A percentile compares a stretch with the other conserved stretches of the same genome.
These are phyloP conservation scores for Cerastis leucographa DNA, from an alignment of 2,888 invertebrate species.

Conservation along the genomic window DNA sequence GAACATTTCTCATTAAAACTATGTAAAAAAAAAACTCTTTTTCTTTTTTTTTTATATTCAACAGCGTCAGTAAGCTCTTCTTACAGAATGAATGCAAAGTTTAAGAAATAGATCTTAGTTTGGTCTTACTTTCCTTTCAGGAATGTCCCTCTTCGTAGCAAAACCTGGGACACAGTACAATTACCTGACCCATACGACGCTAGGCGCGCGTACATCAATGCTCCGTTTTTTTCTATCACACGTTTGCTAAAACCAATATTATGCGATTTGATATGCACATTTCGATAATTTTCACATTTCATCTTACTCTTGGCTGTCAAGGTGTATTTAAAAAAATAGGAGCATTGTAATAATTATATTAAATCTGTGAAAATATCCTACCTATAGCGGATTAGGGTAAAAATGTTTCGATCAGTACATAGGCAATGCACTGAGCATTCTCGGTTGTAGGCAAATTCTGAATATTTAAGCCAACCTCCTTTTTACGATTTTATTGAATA, in stretches of 20 bases:
- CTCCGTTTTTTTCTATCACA: conserved; percentile 76
- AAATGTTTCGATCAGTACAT: neutral
- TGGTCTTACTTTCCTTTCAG: neutral
- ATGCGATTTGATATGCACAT: conserved; percentile 68
- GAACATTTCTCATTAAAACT: neutral
- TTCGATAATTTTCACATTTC: conserved; percentile 57
- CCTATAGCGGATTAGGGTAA: neutral
- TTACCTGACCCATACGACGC: conserved; percentile 84
- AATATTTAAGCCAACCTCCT: neutral
- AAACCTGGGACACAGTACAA: conserved; percentile 74
- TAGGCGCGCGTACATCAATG: conserved; percentile 76
- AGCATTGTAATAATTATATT: too few relatives aligned
- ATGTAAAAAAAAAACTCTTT: neutral
- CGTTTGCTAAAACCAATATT: conserved; percentile 69
- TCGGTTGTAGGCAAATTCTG: neutral
- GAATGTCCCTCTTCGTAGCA: conserved; percentile 26
- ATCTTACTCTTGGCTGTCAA: neutral
- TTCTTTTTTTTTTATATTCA: neutral
- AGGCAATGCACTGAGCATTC: neutral
- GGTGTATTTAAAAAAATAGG: neutral
- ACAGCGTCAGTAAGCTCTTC: neutral
- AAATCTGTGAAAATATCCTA: neutral
- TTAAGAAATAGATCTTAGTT: neutral
- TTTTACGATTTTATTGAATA: neutral
- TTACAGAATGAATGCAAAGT: neutral